Base-by-base conservation (phyloP, 2,113 vertebrate genomes). In the Lucifuga dentata region DNA sequence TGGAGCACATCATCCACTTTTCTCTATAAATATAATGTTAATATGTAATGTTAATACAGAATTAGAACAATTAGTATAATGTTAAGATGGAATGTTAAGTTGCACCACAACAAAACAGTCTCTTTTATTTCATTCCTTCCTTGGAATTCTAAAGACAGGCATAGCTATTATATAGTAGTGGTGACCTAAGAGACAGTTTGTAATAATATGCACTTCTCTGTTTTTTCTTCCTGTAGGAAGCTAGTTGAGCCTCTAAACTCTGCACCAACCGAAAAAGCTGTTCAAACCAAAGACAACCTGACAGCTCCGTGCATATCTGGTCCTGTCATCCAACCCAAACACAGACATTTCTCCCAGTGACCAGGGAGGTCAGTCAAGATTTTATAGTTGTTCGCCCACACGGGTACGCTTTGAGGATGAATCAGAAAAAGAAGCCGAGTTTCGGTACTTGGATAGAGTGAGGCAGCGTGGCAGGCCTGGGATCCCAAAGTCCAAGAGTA, bases 351-450 rank as follows among this genome's bases (percentile, higher is more conserved):
- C 93, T n/a, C 91, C 92, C 0, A 85, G 81, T 5, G 94, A 95
- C 1, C 93, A 92, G 15, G 86, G 87, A 65, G 73, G 84, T 1
- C 92, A 89, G 56, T 83, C 70, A 10, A 86, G 82, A 44, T 85
- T 92, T 0, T 93, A 92, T 2, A 93, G 92, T 10, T 84, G 88
- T 2, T 95, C 94, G 0, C 93, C 92, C 0, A 96, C 96, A 13
- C 92, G 93, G 0, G 95, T 97, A 7, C 94, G 95, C 68, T 97
- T 97, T 0, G 94, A 97, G 71, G 95, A 97, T 8, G 95, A 98
- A 80, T 97, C 96, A 0, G 93, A 93, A 73, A 90, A 91, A 0
- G 96, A 96, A 5, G 95, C 93, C 0, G 94, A 97, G 83, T 93
- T 85, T 46, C 94, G 95, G 2, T 95, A 96, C 80, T 76, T 93